phyloP scores from a whole-genome alignment of 2,888 invertebrate species.

The Leptothorax acervorum region DNA sequence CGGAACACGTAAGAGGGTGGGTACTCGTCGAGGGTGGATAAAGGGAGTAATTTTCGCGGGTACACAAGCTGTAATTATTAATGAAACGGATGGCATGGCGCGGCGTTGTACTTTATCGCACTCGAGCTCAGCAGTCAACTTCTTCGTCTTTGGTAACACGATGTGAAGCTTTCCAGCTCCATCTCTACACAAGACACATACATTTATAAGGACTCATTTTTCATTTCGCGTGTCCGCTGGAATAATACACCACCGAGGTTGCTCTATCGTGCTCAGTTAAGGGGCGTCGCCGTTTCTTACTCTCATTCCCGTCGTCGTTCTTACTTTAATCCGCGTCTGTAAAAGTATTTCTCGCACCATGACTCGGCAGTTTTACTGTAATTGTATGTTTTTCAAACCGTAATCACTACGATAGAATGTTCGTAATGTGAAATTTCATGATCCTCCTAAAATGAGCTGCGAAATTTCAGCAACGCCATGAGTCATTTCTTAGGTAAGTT shows the following conservation, averaged over 20 bases:
- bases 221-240: constrained; percentile 60
- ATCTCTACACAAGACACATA: constrained; percentile 45
- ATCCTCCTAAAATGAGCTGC: constrained; percentile 5
- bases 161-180: constrained; percentile 56
- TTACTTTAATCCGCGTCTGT: constrained; percentile 22
- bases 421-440: constrained; percentile 27
- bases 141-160: constrained; percentile 65
- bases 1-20: background rate
- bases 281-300: constrained; percentile 29
- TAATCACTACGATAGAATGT: background rate
- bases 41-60: constrained; percentile 80
- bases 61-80: constrained; percentile 81
- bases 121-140: constrained; percentile 44
- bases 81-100: constrained; percentile 74
- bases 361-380: constrained; percentile 25
- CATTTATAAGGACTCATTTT: constrained; percentile 64
- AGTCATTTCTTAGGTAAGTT: background rate
- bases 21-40: constrained; percentile 67
- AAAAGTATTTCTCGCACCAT: constrained; percentile 27
- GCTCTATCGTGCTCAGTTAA: constrained; percentile 42
- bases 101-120: constrained; percentile 51
- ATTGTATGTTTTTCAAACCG: constrained; percentile 32
- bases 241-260: constrained; percentile 58
- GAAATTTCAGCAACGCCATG: constrained; percentile 19
- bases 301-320: constrained; percentile 24